Evolutionary conservation across 2,113 vertebrate genomes (phyloP).

Genomic region (Chloebia gouldiae): DNA sequence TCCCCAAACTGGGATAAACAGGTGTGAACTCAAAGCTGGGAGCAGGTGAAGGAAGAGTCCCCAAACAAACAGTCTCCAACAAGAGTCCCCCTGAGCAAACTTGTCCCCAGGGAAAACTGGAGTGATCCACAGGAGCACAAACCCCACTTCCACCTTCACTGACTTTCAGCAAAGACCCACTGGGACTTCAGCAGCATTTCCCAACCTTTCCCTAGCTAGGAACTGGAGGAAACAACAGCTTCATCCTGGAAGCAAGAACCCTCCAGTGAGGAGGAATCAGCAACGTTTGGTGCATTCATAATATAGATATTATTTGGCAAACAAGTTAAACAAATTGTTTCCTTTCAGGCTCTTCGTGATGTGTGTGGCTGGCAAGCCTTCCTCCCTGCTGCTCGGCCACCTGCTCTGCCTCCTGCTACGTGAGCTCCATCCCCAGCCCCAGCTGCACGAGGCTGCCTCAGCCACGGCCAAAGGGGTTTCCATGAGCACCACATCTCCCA

Average conservation of each 20-base stretch:
- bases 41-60: not conserved
- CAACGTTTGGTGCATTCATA: conserved; percentile 10
- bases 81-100: no score
- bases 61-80: no score
- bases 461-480: rapidly evolving
- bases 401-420: conserved; percentile 39
- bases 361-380: not conserved
- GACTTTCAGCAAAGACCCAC: rapidly evolving
- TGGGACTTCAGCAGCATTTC: not conserved
- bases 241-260: not conserved
- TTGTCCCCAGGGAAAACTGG: not conserved
- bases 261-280: not conserved
- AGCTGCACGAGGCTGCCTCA: not conserved
- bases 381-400: conserved; percentile 37
- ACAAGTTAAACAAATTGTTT: conserved; percentile 55
- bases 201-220: not conserved
- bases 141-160: not conserved
- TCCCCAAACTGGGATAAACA: not conserved
- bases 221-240: not conserved
- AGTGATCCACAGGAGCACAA: not conserved
- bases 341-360: conserved; percentile 13
- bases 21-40: not conserved
- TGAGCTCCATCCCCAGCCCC: not conserved
- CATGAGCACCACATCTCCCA: not conserved
- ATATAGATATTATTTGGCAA: conserved; percentile 64